Percentiles rank a stretch among this genome's conserved stretches.
Evolutionary conservation across 2,888 invertebrate species (phyloP).

Genomic region (Tyria jacobaeae): DNA sequence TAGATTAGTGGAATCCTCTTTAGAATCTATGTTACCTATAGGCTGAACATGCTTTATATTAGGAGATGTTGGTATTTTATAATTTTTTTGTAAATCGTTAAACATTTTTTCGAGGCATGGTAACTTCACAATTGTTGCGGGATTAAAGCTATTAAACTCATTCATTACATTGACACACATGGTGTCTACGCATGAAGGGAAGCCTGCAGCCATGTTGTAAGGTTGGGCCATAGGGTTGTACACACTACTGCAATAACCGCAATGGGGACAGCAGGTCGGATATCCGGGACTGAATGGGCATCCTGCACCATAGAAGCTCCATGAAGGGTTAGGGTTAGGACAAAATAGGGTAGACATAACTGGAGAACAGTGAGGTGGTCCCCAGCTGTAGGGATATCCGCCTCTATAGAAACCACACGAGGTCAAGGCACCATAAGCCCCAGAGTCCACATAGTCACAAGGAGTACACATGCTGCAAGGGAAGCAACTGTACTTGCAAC

Average conservation of each 20-base stretch:
- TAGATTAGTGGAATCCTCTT: too few species aligned
- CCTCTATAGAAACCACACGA: constrained; percentile 24
- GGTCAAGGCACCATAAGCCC: too few species aligned
- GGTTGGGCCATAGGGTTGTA: not conserved
- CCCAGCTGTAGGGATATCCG: constrained; percentile 30
- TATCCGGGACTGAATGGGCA: not conserved
- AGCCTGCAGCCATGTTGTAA: not conserved
- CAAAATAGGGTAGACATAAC: constrained; percentile 21
- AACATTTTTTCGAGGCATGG: constrained; percentile 11
- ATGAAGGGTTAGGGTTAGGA: constrained; percentile 2
- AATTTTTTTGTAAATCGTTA: not conserved
- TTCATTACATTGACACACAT: not conserved
- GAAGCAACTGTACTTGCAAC: constrained; percentile 6
- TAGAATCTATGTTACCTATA: not conserved
- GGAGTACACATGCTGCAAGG: constrained; percentile 21
- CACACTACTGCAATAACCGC: not conserved
- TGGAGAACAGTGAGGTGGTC: constrained; percentile 35
- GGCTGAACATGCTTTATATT: not conserved
- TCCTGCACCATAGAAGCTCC: not conserved
- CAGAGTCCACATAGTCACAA: constrained; percentile 43
- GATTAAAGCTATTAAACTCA: not conserved
- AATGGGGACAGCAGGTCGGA: not conserved
- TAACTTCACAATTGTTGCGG: not conserved
- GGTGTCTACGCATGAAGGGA: not conserved
- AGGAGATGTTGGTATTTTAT: not conserved